These are phyloP conservation scores for Pseudococcus longispinus DNA, from an alignment of 2,888 invertebrate species.

Conservation along the genomic window DNA sequence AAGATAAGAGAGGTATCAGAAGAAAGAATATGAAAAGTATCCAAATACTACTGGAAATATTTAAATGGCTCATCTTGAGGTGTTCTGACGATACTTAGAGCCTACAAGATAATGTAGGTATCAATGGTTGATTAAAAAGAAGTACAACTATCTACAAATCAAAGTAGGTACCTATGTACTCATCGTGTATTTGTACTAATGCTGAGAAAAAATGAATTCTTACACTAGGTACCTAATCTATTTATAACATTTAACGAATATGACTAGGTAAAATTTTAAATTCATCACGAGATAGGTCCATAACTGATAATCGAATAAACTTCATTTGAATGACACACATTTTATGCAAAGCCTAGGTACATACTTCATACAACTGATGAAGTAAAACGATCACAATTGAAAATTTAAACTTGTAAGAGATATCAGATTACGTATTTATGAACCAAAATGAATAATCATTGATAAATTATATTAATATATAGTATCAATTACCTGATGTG, in stretches of 20 bases:
- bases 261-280: neutral
- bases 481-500: constrained; percentile 21
- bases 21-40: constrained; percentile 16
- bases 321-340: neutral
- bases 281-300: too few species aligned
- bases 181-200: neutral
- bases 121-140: too few species aligned
- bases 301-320: neutral
- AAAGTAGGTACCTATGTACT: neutral
- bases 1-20: constrained; percentile 13
- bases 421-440: neutral
- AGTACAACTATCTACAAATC: too few species aligned
- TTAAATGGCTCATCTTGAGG: neutral
- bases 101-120: too few species aligned
- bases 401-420: neutral
- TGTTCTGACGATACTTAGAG: neutral
- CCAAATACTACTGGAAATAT: neutral
- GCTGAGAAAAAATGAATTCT: neutral
- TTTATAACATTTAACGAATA: too few species aligned
- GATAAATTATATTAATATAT: neutral
- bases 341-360: neutral
- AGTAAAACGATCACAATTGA: neutral
- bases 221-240: too few species aligned
- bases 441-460: constrained; percentile 3
- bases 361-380: neutral